Evolutionary conservation across 2,113 vertebrate species (phyloP), one percentile per base, ranked within the genome.

Genomic region (Urocitellus parryii): DNA sequence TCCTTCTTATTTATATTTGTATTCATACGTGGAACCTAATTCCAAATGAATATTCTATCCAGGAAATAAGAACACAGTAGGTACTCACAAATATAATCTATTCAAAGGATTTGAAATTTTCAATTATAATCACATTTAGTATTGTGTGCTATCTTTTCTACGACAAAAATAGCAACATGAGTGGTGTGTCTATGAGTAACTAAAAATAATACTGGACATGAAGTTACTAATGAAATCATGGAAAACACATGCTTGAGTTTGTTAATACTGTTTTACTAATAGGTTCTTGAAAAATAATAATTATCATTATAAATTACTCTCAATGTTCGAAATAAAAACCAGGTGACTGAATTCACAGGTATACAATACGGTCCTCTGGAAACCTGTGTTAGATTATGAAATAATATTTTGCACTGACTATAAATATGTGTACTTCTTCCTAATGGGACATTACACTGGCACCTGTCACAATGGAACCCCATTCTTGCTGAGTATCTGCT

Each of bases 31-130:
- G 98, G 92, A 98, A 97, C 96, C 97, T 95, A 98, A 98, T 97
- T 98, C 95, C 97, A 98, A 98, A 98, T 98, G 97, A 95, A 97
- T 97, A 97, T 97, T 98, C 89, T 97, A 83, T 96, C 98, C 96
- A 97, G 96, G 96, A 97, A 98, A 96, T 98, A 98, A 98, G 94
- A 98, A 45, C 97, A 98, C 97, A 98, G 98, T 98, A 91, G 88
- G 96, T 97, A 96, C 98, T 95, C 98, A 96, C 96, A 98, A 98
- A 98, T 98, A 96, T 97, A 96, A 97, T 97, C 80, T 83, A 97
- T 95, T 98, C 95, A 98, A 98, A 98, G 94, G 78, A 96, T 98
- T 98, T 98, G 98, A 92, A 98, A 90, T 98, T 98, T 98, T 97
- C 97, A 98, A 93, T 98, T 98, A 97, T 97, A 97, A 97, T 96